A percentile compares a stretch with the other conserved stretches of the same genome.
Evolutionary conservation across 2,797 vertebrate genomes (phyloP).

Genomic region (Eulemur mongoz): DNA sequence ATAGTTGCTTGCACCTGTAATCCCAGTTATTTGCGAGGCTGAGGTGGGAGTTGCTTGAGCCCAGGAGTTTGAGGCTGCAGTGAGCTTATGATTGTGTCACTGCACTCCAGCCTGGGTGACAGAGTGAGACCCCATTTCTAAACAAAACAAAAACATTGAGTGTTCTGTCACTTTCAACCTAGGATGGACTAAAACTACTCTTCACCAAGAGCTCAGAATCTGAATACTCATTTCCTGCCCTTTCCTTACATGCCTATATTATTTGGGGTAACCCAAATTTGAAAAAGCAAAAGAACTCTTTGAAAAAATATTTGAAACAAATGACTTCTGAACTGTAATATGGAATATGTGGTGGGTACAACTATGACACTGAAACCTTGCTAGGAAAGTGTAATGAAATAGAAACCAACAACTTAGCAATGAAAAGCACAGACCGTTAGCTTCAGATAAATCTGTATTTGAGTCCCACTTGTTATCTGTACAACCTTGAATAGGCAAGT

Average conservation of each 20-base stretch:
- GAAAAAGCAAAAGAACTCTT: not conserved
- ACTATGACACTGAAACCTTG: not conserved
- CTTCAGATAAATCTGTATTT: not conserved
- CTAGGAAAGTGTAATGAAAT: not conserved
- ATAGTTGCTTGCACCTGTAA: not conserved
- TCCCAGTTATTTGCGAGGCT: not conserved
- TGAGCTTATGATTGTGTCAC: not conserved
- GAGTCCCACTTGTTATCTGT: not conserved
- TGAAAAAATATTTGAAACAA: conserved; percentile 3
- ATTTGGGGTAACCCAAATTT: not conserved
- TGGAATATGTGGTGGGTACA: not conserved
- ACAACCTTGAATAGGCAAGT: not conserved
- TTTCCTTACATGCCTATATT: not conserved
- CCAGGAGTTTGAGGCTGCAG: not conserved
- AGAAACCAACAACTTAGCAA: not conserved
- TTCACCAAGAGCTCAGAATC: conserved; percentile 26
- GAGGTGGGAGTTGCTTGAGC: not conserved
- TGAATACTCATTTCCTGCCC: not conserved
- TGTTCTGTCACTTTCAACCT: not conserved
- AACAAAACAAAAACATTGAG: not conserved
- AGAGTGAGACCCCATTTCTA: not conserved
- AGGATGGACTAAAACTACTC: conserved; percentile 35
- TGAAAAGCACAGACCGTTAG: not conserved
- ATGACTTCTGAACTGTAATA: not conserved
- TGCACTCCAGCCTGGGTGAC: not conserved